phyloP scores from a whole-genome alignment of 2,797 vertebrate genomes.

The Sebastiscus tertius region DNA sequence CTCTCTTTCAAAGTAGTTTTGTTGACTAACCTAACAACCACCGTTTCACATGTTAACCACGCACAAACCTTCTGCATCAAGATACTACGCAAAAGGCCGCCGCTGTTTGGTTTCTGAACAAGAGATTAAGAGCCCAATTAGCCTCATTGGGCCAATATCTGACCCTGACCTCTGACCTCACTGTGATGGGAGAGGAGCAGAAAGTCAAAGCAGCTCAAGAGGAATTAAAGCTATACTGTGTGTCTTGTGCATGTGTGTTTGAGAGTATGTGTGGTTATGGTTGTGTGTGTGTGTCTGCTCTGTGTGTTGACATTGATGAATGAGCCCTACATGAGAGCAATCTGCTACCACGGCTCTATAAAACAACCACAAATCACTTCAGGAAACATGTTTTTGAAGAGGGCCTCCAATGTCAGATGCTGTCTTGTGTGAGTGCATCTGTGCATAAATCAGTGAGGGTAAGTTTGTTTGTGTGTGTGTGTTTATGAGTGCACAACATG shows the following conservation, averaged over 20 bases:
- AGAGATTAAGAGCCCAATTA: not conserved
- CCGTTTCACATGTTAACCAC: too few relatives aligned
- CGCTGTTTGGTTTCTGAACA: not conserved
- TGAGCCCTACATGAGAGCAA: constrained; percentile 68
- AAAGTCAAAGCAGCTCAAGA: not conserved
- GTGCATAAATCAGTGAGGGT: constrained; percentile 41
- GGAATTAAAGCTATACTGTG: not conserved
- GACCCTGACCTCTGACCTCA: not conserved
- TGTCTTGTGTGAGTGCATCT: constrained; percentile 45
- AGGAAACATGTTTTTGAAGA: constrained; percentile 67
- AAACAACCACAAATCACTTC: constrained; percentile 71
- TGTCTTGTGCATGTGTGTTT: not conserved
- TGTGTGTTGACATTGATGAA: constrained; percentile 70
- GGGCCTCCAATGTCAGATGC: constrained; percentile 43
- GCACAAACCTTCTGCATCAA: too few relatives aligned
- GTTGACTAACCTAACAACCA: too few relatives aligned
- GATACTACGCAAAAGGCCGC: too few relatives aligned
- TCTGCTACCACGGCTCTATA: constrained; percentile 65
- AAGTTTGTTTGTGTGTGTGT: not conserved
- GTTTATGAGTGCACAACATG: not conserved
- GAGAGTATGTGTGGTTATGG: constrained; percentile 11
- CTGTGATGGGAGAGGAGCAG: not conserved
- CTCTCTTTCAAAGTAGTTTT: too few relatives aligned
- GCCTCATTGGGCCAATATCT: not conserved
- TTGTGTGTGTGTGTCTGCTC: not conserved